phyloP scores from a whole-genome alignment of 1,140 invertebrate genomes.

The Drosophila sucinea region DNA sequence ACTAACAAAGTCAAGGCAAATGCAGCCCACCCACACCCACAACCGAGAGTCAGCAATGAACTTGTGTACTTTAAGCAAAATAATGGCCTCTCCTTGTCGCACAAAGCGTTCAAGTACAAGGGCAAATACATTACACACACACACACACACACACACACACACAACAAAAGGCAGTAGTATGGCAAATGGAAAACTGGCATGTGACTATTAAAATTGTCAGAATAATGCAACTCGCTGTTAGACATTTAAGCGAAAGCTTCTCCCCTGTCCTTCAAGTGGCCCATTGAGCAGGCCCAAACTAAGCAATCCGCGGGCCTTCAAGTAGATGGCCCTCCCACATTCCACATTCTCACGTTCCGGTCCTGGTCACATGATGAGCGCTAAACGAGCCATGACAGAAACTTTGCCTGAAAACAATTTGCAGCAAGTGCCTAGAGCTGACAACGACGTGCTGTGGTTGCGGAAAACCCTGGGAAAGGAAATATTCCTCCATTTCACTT shows the following conservation, averaged over 20 bases:
- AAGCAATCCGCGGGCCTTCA: neutral
- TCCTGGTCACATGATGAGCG: neutral
- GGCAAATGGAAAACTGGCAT: conserved; percentile 11
- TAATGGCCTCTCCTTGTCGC: conserved; percentile 18
- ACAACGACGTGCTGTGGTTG: neutral
- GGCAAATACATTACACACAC: conserved; percentile 22
- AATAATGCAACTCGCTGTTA: conserved; percentile 19
- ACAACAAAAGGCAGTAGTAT: conserved; percentile 7
- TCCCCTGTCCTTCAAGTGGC: conserved; percentile 13
- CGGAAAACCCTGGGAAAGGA: neutral
- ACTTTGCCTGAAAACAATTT: conserved; percentile 12
- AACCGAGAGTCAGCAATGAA: conserved; percentile 14
- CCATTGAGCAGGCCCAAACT: neutral
- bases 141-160: neutral
- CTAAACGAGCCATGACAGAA: conserved; percentile 15
- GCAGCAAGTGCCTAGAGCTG: conserved; percentile 5
- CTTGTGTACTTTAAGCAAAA: conserved; percentile 17
- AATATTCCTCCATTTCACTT: conserved; percentile 3
- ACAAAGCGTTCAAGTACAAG: conserved; percentile 18
- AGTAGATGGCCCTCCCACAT: neutral
- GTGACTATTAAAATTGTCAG: conserved; percentile 21
- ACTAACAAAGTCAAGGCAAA: conserved; percentile 24
- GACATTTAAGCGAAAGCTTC: conserved; percentile 1
- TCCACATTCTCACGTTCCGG: neutral
- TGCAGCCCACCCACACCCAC: neutral